Evolutionary conservation across 2,888 invertebrate genomes (phyloP), one percentile per base, ranked within the genome.

Genomic region (Athalia circularis): DNA sequence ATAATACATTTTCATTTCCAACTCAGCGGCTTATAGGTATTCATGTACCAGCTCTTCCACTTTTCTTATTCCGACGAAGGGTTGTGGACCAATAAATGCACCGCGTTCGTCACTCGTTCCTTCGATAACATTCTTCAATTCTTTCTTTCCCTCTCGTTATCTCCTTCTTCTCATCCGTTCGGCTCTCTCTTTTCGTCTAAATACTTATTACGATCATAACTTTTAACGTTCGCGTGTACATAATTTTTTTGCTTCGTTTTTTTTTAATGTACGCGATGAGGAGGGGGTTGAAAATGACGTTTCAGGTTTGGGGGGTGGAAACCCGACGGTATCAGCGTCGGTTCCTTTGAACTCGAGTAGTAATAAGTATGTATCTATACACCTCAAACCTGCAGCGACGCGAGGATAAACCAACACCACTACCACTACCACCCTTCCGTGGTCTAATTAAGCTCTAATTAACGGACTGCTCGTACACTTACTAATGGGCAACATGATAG

Each of bases 391-490:
- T 29, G 29, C 29, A 29, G 29, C 29, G 29, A 29, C 29, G 29
- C 0, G 29, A 29, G 29, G 29, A 29, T 29, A 29, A 29, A 29
- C 29, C 29, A 13, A 8, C 48, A 7, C 13, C 13, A 48, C 86
- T 84, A 84, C 81, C 80, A 81, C 83, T 85, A 85, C 81, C 82
- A 85, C 84, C n/a, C 43, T 29, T n/a, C 84, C 83, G 83, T 85
- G 87, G 87, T 89, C 88, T 89, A 89, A 89, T 89, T 89, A 89
- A 88, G 87, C 89, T 85, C 86, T 88, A 88, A 89, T 89, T 89
- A 89, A 88, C 85, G 88, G 88, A 86, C 88, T 87, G 87, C 86
- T 87, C 86, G 86, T 87, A 85, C 70, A 74, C 78, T 74, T 78
- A 52, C 78, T 89, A 89, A 89, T 89, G 89, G 88, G 89, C 88